Conservation (phyloP, 2,113 vertebrate species). For the Anser cygnoides region DNA sequence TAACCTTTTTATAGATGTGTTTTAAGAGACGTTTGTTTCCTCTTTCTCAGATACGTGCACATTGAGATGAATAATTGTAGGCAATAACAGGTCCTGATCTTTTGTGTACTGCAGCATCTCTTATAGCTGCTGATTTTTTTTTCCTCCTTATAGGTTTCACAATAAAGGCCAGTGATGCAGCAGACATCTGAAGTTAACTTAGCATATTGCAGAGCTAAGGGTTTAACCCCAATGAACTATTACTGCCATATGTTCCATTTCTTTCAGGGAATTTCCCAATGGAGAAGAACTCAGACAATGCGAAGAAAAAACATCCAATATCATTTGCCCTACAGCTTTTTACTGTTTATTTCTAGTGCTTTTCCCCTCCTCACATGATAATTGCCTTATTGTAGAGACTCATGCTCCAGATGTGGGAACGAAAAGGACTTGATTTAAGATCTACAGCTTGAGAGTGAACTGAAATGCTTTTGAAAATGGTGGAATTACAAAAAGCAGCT, state of each 20-base stretch:
- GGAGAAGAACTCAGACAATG: slow-evolving; percentile 66
- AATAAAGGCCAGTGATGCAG: slow-evolving; percentile 66
- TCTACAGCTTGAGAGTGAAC: slow-evolving; percentile 50
- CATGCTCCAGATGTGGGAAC: slow-evolving; percentile 49
- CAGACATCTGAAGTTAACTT: slow-evolving; percentile 68
- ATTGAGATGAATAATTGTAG: slow-evolving; percentile 69
- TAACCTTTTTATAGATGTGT: slow-evolving; percentile 72
- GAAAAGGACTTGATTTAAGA: slow-evolving; percentile 60
- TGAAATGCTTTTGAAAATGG: slow-evolving; percentile 57
- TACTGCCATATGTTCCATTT: slow-evolving; percentile 65
- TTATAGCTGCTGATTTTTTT: slow-evolving; percentile 61
- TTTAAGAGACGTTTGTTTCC: slow-evolving; percentile 69
- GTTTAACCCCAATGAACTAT: slow-evolving; percentile 70
- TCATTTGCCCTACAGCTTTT: slow-evolving; percentile 63
- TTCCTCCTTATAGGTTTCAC: slow-evolving; percentile 67
- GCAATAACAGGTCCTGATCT: slow-evolving; percentile 69
- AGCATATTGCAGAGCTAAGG: slow-evolving; percentile 66
- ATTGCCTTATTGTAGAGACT: slow-evolving; percentile 52
- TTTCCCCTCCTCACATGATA: slow-evolving; percentile 60
- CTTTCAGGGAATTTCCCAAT: slow-evolving; percentile 71
- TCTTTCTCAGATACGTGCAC: slow-evolving; percentile 61
- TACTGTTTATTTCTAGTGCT: slow-evolving; percentile 66
- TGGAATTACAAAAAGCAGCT: slow-evolving; percentile 56
- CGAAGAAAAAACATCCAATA: slow-evolving; percentile 64
- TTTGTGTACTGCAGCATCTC: slow-evolving; percentile 64